Evolutionary conservation across 2,113 vertebrate species (phyloP).

Genomic region (Oryzias melastigma): DNA sequence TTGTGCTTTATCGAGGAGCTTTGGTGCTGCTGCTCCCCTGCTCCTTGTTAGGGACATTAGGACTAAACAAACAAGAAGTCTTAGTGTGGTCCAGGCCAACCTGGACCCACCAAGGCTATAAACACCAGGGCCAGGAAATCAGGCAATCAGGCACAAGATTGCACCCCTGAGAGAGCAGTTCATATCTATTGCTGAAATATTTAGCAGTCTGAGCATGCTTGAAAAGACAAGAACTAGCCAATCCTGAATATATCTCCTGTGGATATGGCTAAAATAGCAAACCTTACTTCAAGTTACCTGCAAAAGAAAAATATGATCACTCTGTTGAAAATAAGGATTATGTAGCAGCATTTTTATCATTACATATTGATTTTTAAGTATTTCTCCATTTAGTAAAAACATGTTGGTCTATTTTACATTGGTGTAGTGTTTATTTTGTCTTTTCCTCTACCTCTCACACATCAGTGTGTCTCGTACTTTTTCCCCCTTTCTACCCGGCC

Average conservation of each 20-base stretch:
- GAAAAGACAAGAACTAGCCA: slow-evolving; percentile 55
- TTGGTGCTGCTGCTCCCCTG: slow-evolving; percentile 56
- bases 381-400: background rate
- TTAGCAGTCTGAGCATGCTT: slow-evolving; percentile 67
- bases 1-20: slow-evolving; percentile 67
- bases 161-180: slow-evolving; percentile 73
- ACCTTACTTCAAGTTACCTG: slow-evolving; percentile 19
- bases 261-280: slow-evolving; percentile 38
- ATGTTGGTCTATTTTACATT: background rate
- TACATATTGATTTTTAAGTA: background rate
- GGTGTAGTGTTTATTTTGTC: slow-evolving; percentile 18
- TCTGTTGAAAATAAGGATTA: background rate
- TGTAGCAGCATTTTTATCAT: background rate
- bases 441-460: slow-evolving; percentile 11
- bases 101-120: slow-evolving; percentile 44
- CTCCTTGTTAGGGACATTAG: slow-evolving; percentile 54
- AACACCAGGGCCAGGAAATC: slow-evolving; percentile 66
- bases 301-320: slow-evolving; percentile 10
- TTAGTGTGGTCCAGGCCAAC: slow-evolving; percentile 20
- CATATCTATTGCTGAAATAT: slow-evolving; percentile 80
- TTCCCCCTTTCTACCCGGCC: slow-evolving; percentile 76
- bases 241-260: slow-evolving; percentile 31
- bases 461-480: slow-evolving; percentile 51
- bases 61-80: slow-evolving; percentile 30
- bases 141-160: slow-evolving; percentile 68